A percentile compares a stretch with the other conserved stretches of the same genome.
These are phyloP conservation scores for Planiliza haematocheilus DNA, from an alignment of 2,113 vertebrate species.

Conservation along the genomic window DNA sequence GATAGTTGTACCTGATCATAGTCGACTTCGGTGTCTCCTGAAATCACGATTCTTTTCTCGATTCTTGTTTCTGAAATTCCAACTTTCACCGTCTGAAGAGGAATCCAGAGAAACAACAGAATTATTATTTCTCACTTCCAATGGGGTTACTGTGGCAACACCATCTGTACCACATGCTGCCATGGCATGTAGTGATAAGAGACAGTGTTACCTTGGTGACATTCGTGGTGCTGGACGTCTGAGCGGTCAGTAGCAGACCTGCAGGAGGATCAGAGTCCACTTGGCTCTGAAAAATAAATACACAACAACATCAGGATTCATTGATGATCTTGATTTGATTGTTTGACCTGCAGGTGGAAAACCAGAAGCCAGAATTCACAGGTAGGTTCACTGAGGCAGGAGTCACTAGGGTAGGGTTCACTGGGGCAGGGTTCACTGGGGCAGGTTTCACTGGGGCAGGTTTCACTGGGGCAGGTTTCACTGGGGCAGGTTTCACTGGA, in stretches of 20 bases:
- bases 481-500: not conserved
- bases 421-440: not conserved
- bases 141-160: no score
- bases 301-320: not conserved
- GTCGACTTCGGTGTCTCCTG: slow-evolving; percentile 95
- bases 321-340: no score
- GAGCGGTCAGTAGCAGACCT: slow-evolving; percentile 92
- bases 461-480: not conserved
- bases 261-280: slow-evolving; percentile 82
- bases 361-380: not conserved
- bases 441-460: not conserved
- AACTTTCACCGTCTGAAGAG: slow-evolving; percentile 91
- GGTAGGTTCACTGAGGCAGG: not conserved
- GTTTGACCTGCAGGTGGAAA: not conserved
- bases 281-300: slow-evolving; percentile 54
- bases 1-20: slow-evolving; percentile 83
- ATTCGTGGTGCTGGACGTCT: slow-evolving; percentile 94
- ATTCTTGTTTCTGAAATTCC: slow-evolving; percentile 96
- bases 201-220: slow-evolving; percentile 88
- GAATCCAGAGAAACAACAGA: not conserved
- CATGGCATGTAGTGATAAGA: not conserved
- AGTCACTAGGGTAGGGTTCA: not conserved
- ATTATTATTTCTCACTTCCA: not conserved
- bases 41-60: slow-evolving; percentile 98
- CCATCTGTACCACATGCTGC: no score